Base-by-base conservation (phyloP, 2,888 invertebrate genomes). In the Cephus spinipes region DNA sequence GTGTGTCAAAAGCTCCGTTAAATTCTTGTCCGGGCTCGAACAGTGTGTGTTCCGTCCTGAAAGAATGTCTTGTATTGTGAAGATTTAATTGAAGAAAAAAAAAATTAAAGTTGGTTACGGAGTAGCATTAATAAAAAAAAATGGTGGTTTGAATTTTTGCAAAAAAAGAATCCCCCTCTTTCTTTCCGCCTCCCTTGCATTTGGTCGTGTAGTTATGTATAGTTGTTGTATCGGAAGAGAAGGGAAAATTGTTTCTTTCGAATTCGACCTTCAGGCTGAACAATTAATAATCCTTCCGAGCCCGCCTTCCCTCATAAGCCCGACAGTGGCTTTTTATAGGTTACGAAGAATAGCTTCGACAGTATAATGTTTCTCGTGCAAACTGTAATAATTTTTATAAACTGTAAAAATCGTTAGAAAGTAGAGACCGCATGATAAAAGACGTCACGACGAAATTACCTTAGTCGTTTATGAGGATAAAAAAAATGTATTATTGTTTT, bases 401-500 rank as follows among this genome's bases (percentile, higher is more conserved):
- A 71, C 71, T 31, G 71, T 71, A 71, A 71, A 71, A 71, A 71
- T 23, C 71, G 71, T 71, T 33, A 71, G 11, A 71, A 71, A 71
- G 71, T 71, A 71, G 71, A 71, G 32, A 71, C 33, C 71, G 31
- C 15, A 71, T 3, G 71, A 33, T 33, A 33, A 71, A 71, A 32
- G 71, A 71, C 33, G 71, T 71, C 71, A 23, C 71, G 71, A 71
- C 9, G 55, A 23, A 23, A 23, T 55, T 55, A 9, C 9, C 23
- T 55, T 55, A 23, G 55, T 9, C 55, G 55, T 9, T 23, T 23
- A 55, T 9, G 23, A 23, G 23, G 55, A 55, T 55, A 55, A 55
- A 55, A 55, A 55, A 23, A 55, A 23, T 55, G 55, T 55, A 55
- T 55, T 55, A 55, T 55, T 55, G 55, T 55, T 55, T 23, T 9